Conservation (phyloP, 2,888 invertebrate genomes). For the Lomographa bimaculata region DNA sequence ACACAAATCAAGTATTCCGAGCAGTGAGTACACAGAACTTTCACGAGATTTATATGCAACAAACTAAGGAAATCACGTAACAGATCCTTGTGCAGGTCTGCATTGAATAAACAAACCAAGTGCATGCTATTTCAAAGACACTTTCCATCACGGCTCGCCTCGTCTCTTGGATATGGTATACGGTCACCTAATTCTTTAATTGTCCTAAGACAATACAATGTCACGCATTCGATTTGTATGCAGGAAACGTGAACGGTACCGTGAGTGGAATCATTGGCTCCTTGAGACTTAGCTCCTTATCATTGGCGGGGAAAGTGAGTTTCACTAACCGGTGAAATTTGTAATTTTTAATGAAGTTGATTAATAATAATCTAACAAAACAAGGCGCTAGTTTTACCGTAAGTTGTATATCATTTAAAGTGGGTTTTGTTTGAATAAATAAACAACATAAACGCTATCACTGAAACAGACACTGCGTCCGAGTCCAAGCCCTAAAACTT, state of each 20-base stretch:
- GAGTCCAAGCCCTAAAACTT: too few species aligned
- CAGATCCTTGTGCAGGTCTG: conserved; percentile 19
- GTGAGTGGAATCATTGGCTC: conserved; percentile 57
- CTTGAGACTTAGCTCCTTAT: conserved; percentile 52
- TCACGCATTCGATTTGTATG: conserved; percentile 57
- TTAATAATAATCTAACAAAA: too few species aligned
- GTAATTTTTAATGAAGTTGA: conserved; percentile 31
- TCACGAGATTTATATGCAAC: conserved; percentile 13
- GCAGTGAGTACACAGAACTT: conserved; percentile 19
- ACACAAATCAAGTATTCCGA: conserved; percentile 8
- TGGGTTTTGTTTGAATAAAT: too few species aligned
- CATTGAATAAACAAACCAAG: conserved; percentile 28
- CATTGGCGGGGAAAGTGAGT: conserved; percentile 70
- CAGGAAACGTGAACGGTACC: conserved; percentile 49
- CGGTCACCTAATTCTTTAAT: conserved; percentile 60
- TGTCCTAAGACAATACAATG: conserved; percentile 44
- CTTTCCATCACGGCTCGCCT: conserved; percentile 48
- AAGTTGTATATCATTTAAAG: too few species aligned
- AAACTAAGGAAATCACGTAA: conserved; percentile 24
- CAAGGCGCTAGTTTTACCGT: too few species aligned
- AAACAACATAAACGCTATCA: too few species aligned
- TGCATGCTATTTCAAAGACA: conserved; percentile 40
- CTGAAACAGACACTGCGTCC: too few species aligned
- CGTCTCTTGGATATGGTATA: conserved; percentile 42
- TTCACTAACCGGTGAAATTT: conserved; percentile 50